These are phyloP conservation scores for Drosophila monieri DNA, from an alignment of 2,888 invertebrate genomes.

Conservation along the genomic window DNA sequence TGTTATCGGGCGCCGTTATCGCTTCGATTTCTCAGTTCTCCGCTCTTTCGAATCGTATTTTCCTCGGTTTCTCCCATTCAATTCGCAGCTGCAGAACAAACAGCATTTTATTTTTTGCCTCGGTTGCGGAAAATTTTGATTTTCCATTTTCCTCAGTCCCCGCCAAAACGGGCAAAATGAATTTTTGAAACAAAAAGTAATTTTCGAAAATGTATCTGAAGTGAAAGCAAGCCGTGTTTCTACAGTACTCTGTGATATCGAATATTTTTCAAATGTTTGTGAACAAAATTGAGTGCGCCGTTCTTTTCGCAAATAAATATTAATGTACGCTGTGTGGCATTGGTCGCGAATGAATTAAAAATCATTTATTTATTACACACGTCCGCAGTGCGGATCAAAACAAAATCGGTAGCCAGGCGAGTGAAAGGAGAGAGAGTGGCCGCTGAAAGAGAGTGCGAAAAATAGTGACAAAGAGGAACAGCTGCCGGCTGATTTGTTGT, in stretches of 20 bases:
- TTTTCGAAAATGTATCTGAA: conserved; percentile 6
- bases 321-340: conserved; percentile 20
- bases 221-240: conserved; percentile 36
- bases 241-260: conserved; percentile 4
- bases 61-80: conserved; percentile 46
- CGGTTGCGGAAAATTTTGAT: conserved; percentile 17
- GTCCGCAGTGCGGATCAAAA: conserved; percentile 33
- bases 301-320: conserved; percentile 25
- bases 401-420: conserved; percentile 23
- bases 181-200: not conserved
- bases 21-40: conserved; percentile 48
- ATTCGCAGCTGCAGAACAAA: conserved; percentile 56
- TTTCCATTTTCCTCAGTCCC: conserved; percentile 7
- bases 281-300: conserved; percentile 15
- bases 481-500: conserved; percentile 48
- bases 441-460: conserved; percentile 19
- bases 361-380: conserved; percentile 25
- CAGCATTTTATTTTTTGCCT: conserved; percentile 48
- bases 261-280: conserved; percentile 15
- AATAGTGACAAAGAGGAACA: conserved; percentile 27
- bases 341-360: conserved; percentile 28
- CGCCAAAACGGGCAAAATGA: not conserved
- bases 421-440: conserved; percentile 15
- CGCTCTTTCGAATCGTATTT: conserved; percentile 32
- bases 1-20: conserved; percentile 37